These are phyloP conservation scores for Penaeus monodon DNA, from an alignment of 2,888 invertebrate species.

Conservation along the genomic window DNA sequence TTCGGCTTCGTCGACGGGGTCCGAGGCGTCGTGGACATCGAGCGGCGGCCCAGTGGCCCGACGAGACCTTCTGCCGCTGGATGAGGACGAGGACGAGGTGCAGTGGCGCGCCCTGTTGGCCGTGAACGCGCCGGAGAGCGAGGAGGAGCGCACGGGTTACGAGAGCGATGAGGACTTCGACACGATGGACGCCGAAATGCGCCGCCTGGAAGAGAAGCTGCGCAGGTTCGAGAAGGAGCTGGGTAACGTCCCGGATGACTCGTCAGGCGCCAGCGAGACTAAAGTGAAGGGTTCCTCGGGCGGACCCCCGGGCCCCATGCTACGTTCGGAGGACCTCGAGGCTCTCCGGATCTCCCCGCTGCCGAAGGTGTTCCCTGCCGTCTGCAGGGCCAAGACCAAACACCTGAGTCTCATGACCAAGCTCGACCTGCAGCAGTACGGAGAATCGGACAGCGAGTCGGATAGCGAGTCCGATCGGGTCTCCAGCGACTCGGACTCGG, in stretches of 20 bases:
- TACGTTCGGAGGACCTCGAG: constrained; percentile 23
- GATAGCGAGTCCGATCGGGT: constrained; percentile 43
- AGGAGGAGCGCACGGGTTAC: constrained; percentile 47
- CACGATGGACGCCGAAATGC: constrained; percentile 63
- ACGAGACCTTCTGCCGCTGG: constrained; percentile 55
- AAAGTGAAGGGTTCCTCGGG: neutral
- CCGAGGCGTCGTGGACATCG: constrained; percentile 37
- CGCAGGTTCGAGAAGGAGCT: constrained; percentile 60
- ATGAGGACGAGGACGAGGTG: constrained; percentile 53
- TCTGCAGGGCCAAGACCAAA: constrained; percentile 47
- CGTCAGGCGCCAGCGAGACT: neutral
- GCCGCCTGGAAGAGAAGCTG: constrained; percentile 62
- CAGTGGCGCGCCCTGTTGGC: constrained; percentile 53
- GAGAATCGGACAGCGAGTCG: constrained; percentile 40
- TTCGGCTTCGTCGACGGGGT: constrained; percentile 42
- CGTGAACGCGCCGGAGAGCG: constrained; percentile 37
- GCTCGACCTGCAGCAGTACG: constrained; percentile 50
- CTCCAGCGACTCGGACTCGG: constrained; percentile 36
- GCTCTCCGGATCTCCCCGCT: constrained; percentile 39
- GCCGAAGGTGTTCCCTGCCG: constrained; percentile 53
- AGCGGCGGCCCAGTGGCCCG: constrained; percentile 55
- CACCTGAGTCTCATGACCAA: constrained; percentile 62
- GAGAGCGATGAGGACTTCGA: constrained; percentile 64
- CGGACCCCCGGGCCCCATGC: neutral
- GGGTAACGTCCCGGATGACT: constrained; percentile 9